Conservation (phyloP, 2,888 invertebrate genomes). For the Nomada flava region DNA sequence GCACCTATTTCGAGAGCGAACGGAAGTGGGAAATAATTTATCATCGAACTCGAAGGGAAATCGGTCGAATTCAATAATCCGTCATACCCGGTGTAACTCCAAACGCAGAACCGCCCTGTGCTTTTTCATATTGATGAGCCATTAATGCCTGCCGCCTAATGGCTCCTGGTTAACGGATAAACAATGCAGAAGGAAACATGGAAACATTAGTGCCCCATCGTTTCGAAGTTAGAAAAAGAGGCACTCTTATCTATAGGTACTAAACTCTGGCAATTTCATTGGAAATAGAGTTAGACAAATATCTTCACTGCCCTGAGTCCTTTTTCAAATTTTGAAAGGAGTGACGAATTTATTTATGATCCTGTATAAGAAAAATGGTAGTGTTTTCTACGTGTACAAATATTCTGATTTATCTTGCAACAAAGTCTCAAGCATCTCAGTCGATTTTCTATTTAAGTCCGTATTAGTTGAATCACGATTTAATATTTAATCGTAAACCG, state of each 20-base stretch:
- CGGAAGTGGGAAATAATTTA: slow-evolving; percentile 46
- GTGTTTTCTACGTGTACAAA: too few species aligned
- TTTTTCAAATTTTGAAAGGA: neutral
- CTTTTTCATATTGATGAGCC: slow-evolving; percentile 19
- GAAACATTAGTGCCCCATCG: neutral
- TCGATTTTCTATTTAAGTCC: too few species aligned
- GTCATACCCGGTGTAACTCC: neutral
- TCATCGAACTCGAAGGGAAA: slow-evolving; percentile 43
- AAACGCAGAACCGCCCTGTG: neutral
- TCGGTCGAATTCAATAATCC: slow-evolving; percentile 43
- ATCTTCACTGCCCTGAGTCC: too few species aligned
- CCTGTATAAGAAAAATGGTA: too few species aligned
- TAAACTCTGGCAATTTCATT: neutral
- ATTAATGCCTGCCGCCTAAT: neutral
- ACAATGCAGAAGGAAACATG: slow-evolving; percentile 1
- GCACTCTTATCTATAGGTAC: neutral
- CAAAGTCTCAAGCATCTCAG: too few species aligned
- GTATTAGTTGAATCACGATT: too few species aligned
- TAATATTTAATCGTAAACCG: too few species aligned
- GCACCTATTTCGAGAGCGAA: slow-evolving; percentile 37
- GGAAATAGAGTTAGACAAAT: too few species aligned
- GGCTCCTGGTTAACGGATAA: neutral
- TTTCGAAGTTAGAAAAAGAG: neutral
- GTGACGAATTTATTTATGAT: neutral
- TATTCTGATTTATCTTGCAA: too few species aligned